Evolutionary conservation across 2,888 invertebrate genomes (phyloP).

Genomic region (Drosophila quinaria): DNA sequence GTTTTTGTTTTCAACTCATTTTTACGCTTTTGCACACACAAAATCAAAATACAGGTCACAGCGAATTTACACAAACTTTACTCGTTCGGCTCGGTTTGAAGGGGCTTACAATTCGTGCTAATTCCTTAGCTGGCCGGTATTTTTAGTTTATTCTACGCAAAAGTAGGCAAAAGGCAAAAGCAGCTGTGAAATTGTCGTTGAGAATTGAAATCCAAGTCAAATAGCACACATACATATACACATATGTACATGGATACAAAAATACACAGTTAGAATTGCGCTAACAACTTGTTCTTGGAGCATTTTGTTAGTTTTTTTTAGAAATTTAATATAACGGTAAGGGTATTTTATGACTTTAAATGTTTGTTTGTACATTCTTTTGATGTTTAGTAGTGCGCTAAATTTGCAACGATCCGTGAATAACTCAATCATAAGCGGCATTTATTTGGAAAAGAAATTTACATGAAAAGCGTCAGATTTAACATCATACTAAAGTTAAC

Average conservation of each 20-base stretch:
- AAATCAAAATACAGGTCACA: constrained; percentile 59
- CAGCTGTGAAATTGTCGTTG: constrained; percentile 62
- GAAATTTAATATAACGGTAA: constrained; percentile 36
- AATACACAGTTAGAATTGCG: constrained; percentile 46
- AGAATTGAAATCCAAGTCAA: constrained; percentile 42
- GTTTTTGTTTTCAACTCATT: constrained; percentile 49
- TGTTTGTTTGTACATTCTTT: constrained; percentile 14
- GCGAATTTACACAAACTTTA: constrained; percentile 1
- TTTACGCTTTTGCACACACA: constrained; percentile 53
- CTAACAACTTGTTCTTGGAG: constrained; percentile 43
- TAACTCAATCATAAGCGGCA: constrained; percentile 38
- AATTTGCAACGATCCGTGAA: constrained; percentile 41
- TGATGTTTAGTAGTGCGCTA: constrained; percentile 22
- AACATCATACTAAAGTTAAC: constrained; percentile 38
- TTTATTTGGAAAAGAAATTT: constrained; percentile 26
- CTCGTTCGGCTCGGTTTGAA: constrained; percentile 6
- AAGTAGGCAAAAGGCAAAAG: constrained; percentile 35
- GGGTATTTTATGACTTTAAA: constrained; percentile 26
- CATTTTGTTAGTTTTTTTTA: constrained; percentile 22
- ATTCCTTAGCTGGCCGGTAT: constrained; percentile 43
- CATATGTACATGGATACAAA: background rate
- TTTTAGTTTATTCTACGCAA: constrained; percentile 35
- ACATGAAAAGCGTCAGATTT: constrained; percentile 35
- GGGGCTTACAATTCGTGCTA: constrained; percentile 41
- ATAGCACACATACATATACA: constrained; percentile 2